phyloP scores from a whole-genome alignment of 2,797 vertebrate species.

The Onychomys arenicola region DNA sequence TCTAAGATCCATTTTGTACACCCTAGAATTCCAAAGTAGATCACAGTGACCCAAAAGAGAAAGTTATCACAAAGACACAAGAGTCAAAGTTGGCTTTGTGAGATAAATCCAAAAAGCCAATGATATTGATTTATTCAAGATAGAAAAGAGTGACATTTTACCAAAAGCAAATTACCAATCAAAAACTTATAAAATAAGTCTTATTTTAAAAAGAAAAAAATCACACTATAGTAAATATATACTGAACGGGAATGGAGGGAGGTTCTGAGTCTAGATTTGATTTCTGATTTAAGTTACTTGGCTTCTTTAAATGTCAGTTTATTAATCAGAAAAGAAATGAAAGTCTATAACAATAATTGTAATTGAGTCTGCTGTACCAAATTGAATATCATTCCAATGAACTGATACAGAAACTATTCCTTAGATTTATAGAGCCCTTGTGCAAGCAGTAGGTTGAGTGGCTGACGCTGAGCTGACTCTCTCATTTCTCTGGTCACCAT shows the following conservation, averaged over 20 bases:
- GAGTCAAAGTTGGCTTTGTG: not conserved
- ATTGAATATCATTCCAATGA: not conserved
- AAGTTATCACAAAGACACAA: not conserved
- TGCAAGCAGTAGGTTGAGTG: not conserved
- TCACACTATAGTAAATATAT: not conserved
- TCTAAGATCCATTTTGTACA: not conserved
- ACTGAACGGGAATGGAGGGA: not conserved
- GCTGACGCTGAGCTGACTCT: not conserved
- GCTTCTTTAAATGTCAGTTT: not conserved
- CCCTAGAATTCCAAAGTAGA: constrained; percentile 54
- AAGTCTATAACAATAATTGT: not conserved
- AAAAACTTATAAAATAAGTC: not conserved
- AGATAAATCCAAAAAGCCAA: constrained; percentile 47
- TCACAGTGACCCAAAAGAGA: not conserved
- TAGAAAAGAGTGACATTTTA: not conserved
- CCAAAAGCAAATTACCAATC: constrained; percentile 27
- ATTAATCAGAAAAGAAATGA: constrained; percentile 42
- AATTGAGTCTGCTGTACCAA: not conserved
- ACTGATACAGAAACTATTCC: not conserved
- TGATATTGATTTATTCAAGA: constrained; percentile 14
- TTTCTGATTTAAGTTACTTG: not conserved
- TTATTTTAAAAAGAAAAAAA: not conserved
- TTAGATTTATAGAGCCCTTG: constrained; percentile 32
- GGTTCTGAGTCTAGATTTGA: not conserved
- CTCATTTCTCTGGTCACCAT: constrained; percentile 40